phyloP scores from a whole-genome alignment of 2,888 invertebrate genomes.

The Andrena minutula region DNA sequence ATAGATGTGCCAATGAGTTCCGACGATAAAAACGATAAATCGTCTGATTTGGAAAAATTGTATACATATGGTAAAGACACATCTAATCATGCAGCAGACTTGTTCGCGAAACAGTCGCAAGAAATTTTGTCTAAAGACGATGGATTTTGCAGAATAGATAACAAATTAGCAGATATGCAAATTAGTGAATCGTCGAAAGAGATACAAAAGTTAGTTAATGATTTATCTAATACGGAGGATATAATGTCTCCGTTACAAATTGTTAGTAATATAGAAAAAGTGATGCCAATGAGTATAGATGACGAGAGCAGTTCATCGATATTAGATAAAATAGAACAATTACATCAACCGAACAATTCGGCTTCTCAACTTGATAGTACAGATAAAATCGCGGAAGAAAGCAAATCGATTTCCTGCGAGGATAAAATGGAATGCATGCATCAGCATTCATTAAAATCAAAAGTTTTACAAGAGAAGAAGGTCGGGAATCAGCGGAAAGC shows the following conservation, averaged over 20 bases:
- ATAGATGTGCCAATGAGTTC: slow-evolving; percentile 49
- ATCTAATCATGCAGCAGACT: slow-evolving; percentile 20
- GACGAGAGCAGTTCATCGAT: slow-evolving; percentile 75
- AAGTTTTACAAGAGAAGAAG: slow-evolving; percentile 57
- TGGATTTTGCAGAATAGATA: slow-evolving; percentile 57
- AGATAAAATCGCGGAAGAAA: slow-evolving; percentile 51
- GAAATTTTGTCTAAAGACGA: slow-evolving; percentile 47
- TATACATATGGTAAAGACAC: slow-evolving; percentile 39
- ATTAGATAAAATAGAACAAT: slow-evolving; percentile 77
- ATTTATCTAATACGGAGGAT: slow-evolving; percentile 65
- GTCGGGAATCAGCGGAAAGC: slow-evolving; percentile 54
- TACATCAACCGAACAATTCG: slow-evolving; percentile 66
- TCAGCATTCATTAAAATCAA: slow-evolving; percentile 55
- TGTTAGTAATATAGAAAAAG: slow-evolving; percentile 53
- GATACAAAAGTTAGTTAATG: slow-evolving; percentile 69
- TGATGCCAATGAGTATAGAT: slow-evolving; percentile 68
- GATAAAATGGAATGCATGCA: slow-evolving; percentile 53
- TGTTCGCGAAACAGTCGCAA: slow-evolving; percentile 10
- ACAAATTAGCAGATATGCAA: slow-evolving; percentile 64
- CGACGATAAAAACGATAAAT: slow-evolving; percentile 46
- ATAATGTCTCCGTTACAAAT: slow-evolving; percentile 63
- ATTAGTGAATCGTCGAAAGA: slow-evolving; percentile 70
- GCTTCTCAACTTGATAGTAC: slow-evolving; percentile 33
- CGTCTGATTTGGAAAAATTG: slow-evolving; percentile 42
- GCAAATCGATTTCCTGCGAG: slow-evolving; percentile 35